phyloP scores from a whole-genome alignment of 1,140 invertebrate genomes.

The Marisa cornuarietis region DNA sequence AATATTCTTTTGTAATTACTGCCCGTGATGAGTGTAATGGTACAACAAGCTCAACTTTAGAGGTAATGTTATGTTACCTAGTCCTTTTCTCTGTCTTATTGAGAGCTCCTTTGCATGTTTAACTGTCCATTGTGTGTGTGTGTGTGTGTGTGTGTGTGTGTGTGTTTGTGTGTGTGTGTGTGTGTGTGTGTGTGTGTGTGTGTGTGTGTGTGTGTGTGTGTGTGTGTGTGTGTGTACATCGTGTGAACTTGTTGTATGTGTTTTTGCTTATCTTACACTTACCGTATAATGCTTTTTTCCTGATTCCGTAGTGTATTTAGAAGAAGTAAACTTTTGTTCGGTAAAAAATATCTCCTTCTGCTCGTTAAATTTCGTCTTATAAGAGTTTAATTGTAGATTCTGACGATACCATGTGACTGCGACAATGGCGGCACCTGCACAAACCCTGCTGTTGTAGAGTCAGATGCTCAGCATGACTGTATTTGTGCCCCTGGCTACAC shows the following conservation, averaged over 20 bases:
- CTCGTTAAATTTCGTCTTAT: background rate
- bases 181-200: slow-evolving; percentile 9
- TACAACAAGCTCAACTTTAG: background rate
- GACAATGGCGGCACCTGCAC: slow-evolving; percentile 22
- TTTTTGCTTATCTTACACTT: too few species aligned
- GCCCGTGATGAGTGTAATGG: slow-evolving; percentile 25
- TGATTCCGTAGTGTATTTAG: too few species aligned
- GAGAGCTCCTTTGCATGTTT: too few species aligned
- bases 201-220: slow-evolving; percentile 15
- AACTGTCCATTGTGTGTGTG: background rate
- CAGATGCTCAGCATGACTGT: slow-evolving; percentile 20
- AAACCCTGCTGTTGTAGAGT: slow-evolving; percentile 7
- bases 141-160: background rate
- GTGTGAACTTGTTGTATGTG: too few species aligned
- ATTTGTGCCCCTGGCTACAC: slow-evolving; percentile 27
- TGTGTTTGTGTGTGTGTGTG: slow-evolving; percentile 16
- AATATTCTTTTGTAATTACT: slow-evolving; percentile 14
- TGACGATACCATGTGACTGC: slow-evolving; percentile 26
- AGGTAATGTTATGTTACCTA: slow-evolving; percentile 5
- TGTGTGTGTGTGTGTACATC: slow-evolving; percentile 14
- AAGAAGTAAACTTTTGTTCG: background rate
- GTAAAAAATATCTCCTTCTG: background rate
- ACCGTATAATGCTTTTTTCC: too few species aligned
- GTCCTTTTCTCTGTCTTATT: too few species aligned
- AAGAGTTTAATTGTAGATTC: slow-evolving; percentile 18